Evolutionary conservation across 92 coral and sea anemone species (phyloP).

Genomic region (Bergia puertoricense): DNA sequence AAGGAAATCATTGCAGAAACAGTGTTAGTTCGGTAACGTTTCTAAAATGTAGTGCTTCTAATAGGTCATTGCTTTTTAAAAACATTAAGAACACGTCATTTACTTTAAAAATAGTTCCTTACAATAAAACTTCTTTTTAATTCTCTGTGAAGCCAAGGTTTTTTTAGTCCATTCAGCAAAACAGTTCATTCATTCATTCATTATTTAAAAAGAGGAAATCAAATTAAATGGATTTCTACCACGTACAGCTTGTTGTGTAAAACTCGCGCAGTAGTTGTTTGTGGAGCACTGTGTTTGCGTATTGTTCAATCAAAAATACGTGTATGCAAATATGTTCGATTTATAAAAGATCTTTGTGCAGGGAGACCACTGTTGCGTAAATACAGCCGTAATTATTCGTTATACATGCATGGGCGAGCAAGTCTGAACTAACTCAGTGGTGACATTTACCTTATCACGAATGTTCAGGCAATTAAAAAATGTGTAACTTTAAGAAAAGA

Average conservation of each 20-base stretch:
- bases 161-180: conserved; percentile 16
- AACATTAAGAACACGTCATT: not conserved
- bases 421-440: not conserved
- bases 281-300: not conserved
- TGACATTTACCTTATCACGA: not conserved
- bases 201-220: not conserved
- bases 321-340: not conserved
- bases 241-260: conserved; percentile 4
- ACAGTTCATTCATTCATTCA: not conserved
- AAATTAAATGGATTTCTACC: not conserved
- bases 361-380: not conserved
- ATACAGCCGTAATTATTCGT: not conserved
- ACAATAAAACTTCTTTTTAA: not conserved
- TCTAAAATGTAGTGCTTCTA: not conserved
- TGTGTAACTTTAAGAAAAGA: not conserved
- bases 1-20: not conserved
- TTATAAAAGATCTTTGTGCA: not conserved
- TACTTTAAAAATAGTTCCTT: conserved; percentile 25
- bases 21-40: not conserved
- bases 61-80: not conserved
- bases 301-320: not conserved
- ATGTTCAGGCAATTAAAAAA: not conserved
- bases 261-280: not conserved
- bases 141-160: not conserved
- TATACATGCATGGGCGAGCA: not conserved